Evolutionary conservation across 2,888 invertebrate species (phyloP).

Genomic region (Dynastes maya): DNA sequence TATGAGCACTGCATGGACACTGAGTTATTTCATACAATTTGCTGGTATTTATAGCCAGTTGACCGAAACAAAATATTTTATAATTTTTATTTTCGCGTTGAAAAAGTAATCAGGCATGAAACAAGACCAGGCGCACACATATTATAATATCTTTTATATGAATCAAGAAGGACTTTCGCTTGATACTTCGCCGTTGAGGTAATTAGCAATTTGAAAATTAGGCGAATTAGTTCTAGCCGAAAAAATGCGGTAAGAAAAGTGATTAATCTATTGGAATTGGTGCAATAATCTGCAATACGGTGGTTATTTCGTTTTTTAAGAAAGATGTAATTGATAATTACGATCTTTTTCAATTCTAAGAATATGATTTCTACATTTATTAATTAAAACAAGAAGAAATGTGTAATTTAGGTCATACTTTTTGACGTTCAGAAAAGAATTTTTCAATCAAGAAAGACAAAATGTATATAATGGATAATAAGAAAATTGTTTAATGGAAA

Average conservation of each 20-base stretch:
- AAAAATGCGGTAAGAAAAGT: background rate
- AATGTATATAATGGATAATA: too few species aligned
- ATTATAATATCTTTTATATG: conserved; percentile 25
- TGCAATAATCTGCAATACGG: background rate
- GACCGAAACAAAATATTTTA: conserved; percentile 10
- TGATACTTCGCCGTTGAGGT: background rate
- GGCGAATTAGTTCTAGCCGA: background rate
- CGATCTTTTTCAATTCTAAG: background rate
- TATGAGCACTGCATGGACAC: background rate
- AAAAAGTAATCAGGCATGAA: conserved; percentile 26
- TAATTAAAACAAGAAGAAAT: too few species aligned
- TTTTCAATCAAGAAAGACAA: too few species aligned
- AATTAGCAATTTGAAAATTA: background rate
- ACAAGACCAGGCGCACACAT: background rate
- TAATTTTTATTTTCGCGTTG: background rate
- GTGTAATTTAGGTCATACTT: too few species aligned
- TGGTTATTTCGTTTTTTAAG: background rate
- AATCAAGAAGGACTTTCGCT: conserved; percentile 28
- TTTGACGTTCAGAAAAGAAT: too few species aligned
- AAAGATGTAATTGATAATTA: background rate
- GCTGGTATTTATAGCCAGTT: conserved; percentile 29
- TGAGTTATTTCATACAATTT: background rate
- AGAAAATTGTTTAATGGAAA: too few species aligned
- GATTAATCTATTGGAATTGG: background rate
- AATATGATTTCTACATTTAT: background rate